Percentiles rank a stretch among this genome's conserved stretches.
phyloP scores from a whole-genome alignment of 2,888 invertebrate genomes.

The Plutella xylostella region DNA sequence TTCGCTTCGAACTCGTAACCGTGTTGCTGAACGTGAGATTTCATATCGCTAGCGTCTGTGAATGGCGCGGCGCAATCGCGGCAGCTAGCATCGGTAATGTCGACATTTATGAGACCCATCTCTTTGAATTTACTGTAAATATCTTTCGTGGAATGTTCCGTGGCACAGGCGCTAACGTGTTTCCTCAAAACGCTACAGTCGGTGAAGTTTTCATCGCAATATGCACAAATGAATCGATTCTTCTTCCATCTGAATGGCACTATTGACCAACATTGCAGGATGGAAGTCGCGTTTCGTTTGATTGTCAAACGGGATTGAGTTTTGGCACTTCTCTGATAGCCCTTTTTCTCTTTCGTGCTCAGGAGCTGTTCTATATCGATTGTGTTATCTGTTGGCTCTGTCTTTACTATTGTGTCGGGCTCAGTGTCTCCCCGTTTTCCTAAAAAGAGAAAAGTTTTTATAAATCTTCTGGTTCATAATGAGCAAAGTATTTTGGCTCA shows the following conservation, averaged over 20 bases:
- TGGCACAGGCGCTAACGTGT: conserved; percentile 40
- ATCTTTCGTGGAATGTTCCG: conserved; percentile 37
- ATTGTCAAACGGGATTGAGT: conserved; percentile 45
- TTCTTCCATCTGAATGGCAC: conserved; percentile 55
- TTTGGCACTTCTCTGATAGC: conserved; percentile 45
- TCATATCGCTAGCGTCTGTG: conserved; percentile 33
- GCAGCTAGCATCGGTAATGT: conserved; percentile 41
- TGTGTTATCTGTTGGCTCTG: conserved; percentile 20
- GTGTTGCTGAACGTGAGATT: conserved; percentile 41
- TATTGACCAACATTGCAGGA: conserved; percentile 49
- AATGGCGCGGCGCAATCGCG: conserved; percentile 35
- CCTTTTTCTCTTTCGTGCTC: conserved; percentile 21
- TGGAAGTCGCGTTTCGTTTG: conserved; percentile 50
- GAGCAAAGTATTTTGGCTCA: too few relatives aligned
- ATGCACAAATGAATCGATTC: conserved; percentile 53
- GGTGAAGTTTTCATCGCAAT: conserved; percentile 49
- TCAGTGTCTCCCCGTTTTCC: conserved; percentile 35
- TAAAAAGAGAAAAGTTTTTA: conserved; percentile 57
- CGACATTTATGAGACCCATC: conserved; percentile 54
- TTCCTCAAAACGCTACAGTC: conserved; percentile 38
- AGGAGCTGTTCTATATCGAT: conserved; percentile 8
- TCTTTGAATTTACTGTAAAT: conserved; percentile 58
- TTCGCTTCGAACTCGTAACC: conserved; percentile 36
- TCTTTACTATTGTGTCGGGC: conserved; percentile 26
- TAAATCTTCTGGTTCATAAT: conserved; percentile 6